Evolutionary conservation across 2,888 invertebrate genomes (phyloP), one percentile per base, ranked within the genome.

Genomic region (Apamea epomidion): DNA sequence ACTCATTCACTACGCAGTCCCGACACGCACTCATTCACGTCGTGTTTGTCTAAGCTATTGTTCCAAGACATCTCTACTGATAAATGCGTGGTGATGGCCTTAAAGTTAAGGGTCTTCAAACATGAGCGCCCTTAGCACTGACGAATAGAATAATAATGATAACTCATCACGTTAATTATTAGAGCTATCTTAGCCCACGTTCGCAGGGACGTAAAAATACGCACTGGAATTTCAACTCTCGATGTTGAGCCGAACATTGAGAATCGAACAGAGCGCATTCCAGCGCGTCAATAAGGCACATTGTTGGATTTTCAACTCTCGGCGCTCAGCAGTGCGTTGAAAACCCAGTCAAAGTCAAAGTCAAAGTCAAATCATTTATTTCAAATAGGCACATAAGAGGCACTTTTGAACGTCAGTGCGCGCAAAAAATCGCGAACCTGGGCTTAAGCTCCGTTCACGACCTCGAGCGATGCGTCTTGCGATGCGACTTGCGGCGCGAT

Each of bases 51-150:
- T 62, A 67, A 54, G 32, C 42, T 60, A 42, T 29, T 58, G 65
- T 82, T 32, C 21, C 60, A 14, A 71, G 68, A 79, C 45, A 16
- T 58, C 32, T 37, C 48, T 25, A 65, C 54, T 67, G n/a, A 73
- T 81, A 81, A 73, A 58, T 81, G 58, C 37, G 29, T 25, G 37
- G 12, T 21, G 29, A 54, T 80, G 18, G n/a, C 45, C 14, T 21
- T 42, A 60, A 81, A 82, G 67, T 80, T 75, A 82, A 18, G 42
- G 77, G 42, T 68, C 6, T 45, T 42, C 42, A 67, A 58, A 60
- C 21, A 18, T 37, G 10, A 60, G 25, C n/a, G 16, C 14, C 18
- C 18, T 21, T n/a, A 18, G n/a, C 37, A 42, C 21, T 72, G 67
- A 37, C n/a, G 37, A 37, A n/a, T 37, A 37, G n/a, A n/a, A n/a